A percentile compares a stretch with the other conserved stretches of the same genome.
Conservation (phyloP, 92 coral and sea anemone genomes). For the Palythoa caribaeorum region DNA sequence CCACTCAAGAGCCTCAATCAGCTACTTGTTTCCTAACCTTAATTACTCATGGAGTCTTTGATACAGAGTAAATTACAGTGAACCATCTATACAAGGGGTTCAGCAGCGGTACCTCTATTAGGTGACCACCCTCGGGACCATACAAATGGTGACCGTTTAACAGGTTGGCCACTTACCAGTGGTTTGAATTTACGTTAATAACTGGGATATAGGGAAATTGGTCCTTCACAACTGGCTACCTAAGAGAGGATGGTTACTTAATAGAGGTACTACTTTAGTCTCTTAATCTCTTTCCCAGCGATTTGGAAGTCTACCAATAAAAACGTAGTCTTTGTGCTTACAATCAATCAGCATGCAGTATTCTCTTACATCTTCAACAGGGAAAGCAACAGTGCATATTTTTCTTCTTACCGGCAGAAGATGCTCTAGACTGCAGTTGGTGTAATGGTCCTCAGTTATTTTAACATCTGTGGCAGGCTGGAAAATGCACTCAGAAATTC, state of each 20-base stretch:
- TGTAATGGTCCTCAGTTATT: conserved; percentile 54
- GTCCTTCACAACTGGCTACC: neutral
- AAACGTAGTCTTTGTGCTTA: conserved; percentile 28
- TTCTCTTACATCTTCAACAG: conserved; percentile 44
- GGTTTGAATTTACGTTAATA: neutral
- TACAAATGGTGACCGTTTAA: no score
- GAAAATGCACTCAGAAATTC: conserved; percentile 52
- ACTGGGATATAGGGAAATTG: no score
- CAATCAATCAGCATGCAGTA: conserved; percentile 64
- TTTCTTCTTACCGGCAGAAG: conserved; percentile 58
- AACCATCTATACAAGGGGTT: neutral
- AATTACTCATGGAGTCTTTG: neutral
- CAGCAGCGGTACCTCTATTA: neutral
- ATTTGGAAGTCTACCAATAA: conserved; percentile 65
- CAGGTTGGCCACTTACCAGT: no score
- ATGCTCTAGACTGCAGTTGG: conserved; percentile 58
- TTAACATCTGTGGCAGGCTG: conserved; percentile 45
- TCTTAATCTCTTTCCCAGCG: conserved; percentile 66
- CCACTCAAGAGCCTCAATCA: neutral
- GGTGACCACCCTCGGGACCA: neutral
- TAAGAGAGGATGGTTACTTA: neutral
- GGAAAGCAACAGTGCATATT: conserved; percentile 39
- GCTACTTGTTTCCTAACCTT: neutral
- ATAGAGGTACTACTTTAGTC: neutral
- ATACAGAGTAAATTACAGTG: neutral